Conservation (phyloP, 1,140 invertebrate species). For the Drosophila nasuta region DNA sequence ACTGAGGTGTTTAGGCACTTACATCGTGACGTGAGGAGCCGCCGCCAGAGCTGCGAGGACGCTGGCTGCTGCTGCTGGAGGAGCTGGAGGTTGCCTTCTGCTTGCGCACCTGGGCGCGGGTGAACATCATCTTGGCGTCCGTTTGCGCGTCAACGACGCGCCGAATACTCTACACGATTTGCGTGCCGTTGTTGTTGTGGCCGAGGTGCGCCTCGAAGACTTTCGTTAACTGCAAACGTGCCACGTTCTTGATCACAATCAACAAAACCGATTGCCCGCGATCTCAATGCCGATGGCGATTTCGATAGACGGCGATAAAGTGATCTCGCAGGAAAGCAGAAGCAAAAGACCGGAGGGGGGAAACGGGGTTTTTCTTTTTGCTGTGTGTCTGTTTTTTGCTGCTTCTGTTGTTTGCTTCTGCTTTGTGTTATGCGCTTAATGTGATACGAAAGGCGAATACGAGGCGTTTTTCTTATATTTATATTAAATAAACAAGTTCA, state of each 20-base stretch:
- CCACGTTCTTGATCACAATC: background rate
- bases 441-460: slow-evolving; percentile 26
- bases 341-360: background rate
- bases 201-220: slow-evolving; percentile 5
- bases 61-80: slow-evolving; percentile 62
- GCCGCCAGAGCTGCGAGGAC: slow-evolving; percentile 66
- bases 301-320: background rate
- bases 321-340: background rate
- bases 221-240: slow-evolving; percentile 10
- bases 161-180: slow-evolving; percentile 30
- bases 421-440: slow-evolving; percentile 60
- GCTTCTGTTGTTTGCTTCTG: slow-evolving; percentile 45
- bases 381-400: background rate
- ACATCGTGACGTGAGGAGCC: slow-evolving; percentile 63
- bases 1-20: slow-evolving; percentile 10
- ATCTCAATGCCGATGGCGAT: slow-evolving; percentile 8
- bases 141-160: slow-evolving; percentile 46
- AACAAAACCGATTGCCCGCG: slow-evolving; percentile 4
- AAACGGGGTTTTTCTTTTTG: background rate
- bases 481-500: slow-evolving; percentile 68
- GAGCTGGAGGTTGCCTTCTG: slow-evolving; percentile 68
- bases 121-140: slow-evolving; percentile 81
- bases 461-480: slow-evolving; percentile 50
- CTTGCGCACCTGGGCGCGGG: slow-evolving; percentile 82
- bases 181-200: slow-evolving; percentile 41